Percentiles rank a stretch among this genome's conserved stretches.
Evolutionary conservation across 2,113 vertebrate species (phyloP).

Genomic region (Ciconia boyciana): DNA sequence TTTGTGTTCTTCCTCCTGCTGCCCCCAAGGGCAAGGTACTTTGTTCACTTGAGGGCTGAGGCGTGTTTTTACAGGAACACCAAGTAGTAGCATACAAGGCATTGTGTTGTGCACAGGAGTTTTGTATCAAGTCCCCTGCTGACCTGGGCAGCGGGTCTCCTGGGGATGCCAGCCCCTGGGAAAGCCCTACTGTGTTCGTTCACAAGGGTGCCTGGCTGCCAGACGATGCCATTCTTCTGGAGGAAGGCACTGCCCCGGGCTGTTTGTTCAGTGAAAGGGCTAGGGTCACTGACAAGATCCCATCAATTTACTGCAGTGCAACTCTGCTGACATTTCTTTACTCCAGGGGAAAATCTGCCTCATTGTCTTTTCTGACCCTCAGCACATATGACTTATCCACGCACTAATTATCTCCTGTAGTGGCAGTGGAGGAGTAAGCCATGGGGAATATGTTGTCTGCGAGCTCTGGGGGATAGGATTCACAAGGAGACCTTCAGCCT

Average conservation of each 20-base stretch:
- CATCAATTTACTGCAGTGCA: conserved; percentile 29
- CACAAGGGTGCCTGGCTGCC: background rate
- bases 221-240: conserved; percentile 19
- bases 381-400: conserved; percentile 49
- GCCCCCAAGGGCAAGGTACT: background rate
- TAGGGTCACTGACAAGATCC: conserved; percentile 37
- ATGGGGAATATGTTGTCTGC: conserved; percentile 28
- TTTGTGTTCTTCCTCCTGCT: background rate
- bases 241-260: background rate
- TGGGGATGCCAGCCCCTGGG: background rate
- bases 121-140: background rate
- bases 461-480: conserved; percentile 29
- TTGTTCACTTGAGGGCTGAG: background rate
- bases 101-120: background rate
- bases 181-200: background rate
- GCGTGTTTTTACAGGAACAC: background rate
- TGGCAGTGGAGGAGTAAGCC: conserved; percentile 6
- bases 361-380: conserved; percentile 60
- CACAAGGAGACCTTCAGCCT: conserved; percentile 56
- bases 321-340: conserved; percentile 47
- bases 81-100: background rate
- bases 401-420: conserved; percentile 56
- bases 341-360: conserved; percentile 36
- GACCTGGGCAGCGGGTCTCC: background rate
- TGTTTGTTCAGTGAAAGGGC: conserved; percentile 62